Conservation (phyloP, 2,113 vertebrate species). For the Alces alces region DNA sequence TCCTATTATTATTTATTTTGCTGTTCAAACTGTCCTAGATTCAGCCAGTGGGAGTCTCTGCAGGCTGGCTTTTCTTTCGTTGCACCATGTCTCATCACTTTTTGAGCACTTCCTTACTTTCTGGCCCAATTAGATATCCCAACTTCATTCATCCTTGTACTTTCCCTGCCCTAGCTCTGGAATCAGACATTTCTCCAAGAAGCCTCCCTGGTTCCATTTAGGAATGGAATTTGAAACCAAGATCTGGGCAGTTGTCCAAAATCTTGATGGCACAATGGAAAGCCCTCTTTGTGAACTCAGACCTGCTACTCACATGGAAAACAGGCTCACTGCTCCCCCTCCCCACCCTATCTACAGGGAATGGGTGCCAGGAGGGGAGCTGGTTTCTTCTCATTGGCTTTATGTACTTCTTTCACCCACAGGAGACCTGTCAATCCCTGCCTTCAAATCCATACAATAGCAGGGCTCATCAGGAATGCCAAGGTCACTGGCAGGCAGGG, state of each 20-base stretch:
- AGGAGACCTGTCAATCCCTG: neutral
- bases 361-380: neutral
- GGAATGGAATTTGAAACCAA: constrained; percentile 33
- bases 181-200: neutral
- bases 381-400: neutral
- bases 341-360: neutral
- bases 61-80: neutral
- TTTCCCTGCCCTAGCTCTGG: neutral
- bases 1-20: neutral
- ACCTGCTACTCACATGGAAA: neutral
- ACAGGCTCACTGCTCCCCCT: neutral
- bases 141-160: neutral
- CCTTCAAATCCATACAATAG: neutral
- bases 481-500: neutral
- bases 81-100: neutral
- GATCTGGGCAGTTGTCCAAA: constrained; percentile 25
- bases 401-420: neutral
- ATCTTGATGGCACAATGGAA: constrained; percentile 27
- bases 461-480: neutral
- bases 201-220: neutral
- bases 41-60: neutral
- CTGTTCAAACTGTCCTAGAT: neutral
- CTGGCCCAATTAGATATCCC: neutral
- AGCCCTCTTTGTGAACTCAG: neutral
- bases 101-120: neutral